Evolutionary conservation across 2,797 vertebrate genomes (phyloP).

Genomic region (Falco biarmicus): DNA sequence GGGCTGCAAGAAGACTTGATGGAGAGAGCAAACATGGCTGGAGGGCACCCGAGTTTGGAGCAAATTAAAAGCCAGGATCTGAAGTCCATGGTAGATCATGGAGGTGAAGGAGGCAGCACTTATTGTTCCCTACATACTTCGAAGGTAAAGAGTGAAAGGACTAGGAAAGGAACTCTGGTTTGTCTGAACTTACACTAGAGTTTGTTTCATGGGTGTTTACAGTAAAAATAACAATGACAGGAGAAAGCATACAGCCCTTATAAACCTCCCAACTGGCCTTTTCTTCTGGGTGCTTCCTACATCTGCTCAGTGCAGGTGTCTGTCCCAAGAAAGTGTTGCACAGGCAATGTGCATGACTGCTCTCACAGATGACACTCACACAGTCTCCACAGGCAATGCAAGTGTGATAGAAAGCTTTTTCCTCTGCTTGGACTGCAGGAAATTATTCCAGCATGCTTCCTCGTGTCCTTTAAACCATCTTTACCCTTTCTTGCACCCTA

Average conservation of each 20-base stretch:
- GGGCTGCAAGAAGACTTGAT: accelerated
- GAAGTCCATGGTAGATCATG: neutral
- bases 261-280: neutral
- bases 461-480: neutral
- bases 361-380: neutral
- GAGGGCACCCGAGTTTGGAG: neutral
- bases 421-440: neutral
- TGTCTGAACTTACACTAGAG: neutral
- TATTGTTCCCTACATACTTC: neutral
- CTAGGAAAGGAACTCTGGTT: neutral
- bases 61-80: neutral
- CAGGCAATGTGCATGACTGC: neutral
- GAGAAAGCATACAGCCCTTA: neutral
- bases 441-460: neutral
- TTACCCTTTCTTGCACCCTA: neutral
- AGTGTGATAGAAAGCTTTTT: neutral
- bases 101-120: neutral
- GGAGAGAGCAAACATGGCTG: neutral
- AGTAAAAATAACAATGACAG: neutral
- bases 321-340: neutral
- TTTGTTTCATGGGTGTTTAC: neutral
- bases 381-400: neutral
- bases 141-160: neutral
- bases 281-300: neutral
- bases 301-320: neutral